These are phyloP conservation scores for Poecilobothrus nobilitatus DNA, from an alignment of 2,888 invertebrate genomes.

Conservation along the genomic window DNA sequence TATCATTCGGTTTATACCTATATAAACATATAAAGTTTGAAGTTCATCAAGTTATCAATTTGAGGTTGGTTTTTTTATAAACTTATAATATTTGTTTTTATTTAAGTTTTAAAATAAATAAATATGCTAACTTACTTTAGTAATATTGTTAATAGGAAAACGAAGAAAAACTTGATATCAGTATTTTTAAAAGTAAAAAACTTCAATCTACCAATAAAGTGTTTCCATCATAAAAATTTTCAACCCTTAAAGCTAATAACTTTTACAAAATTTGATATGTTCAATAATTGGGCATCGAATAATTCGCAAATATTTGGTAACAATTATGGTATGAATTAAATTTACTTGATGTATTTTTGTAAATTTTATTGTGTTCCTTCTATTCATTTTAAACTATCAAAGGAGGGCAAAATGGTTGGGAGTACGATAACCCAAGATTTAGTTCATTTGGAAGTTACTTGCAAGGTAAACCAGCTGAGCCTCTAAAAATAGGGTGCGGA, in stretches of 20 bases:
- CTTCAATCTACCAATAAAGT: not conserved
- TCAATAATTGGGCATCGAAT: not conserved
- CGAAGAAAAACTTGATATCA: not conserved
- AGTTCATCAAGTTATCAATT: not conserved
- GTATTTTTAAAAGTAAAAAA: not conserved
- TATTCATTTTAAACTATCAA: not conserved
- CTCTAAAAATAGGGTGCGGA: constrained; percentile 48
- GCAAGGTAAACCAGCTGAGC: constrained; percentile 40
- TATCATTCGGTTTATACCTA: too few relatives aligned
- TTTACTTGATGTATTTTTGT: not conserved
- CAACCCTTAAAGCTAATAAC: not conserved
- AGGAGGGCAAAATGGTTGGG: constrained; percentile 23
- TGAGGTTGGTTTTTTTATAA: not conserved
- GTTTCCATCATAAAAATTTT: not conserved
- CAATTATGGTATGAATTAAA: not conserved
- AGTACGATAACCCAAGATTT: constrained; percentile 32
- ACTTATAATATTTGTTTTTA: not conserved
- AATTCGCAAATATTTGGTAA: not conserved
- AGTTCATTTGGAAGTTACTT: constrained; percentile 38
- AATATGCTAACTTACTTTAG: not conserved
- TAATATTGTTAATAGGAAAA: not conserved
- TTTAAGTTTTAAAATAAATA: not conserved
- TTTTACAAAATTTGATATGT: not conserved
- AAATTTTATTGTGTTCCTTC: too few relatives aligned
- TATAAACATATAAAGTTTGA: too few relatives aligned